Percentiles rank a stretch among this genome's conserved stretches.
phyloP scores from a whole-genome alignment of 2,888 invertebrate species.

The Netelia melanura region DNA sequence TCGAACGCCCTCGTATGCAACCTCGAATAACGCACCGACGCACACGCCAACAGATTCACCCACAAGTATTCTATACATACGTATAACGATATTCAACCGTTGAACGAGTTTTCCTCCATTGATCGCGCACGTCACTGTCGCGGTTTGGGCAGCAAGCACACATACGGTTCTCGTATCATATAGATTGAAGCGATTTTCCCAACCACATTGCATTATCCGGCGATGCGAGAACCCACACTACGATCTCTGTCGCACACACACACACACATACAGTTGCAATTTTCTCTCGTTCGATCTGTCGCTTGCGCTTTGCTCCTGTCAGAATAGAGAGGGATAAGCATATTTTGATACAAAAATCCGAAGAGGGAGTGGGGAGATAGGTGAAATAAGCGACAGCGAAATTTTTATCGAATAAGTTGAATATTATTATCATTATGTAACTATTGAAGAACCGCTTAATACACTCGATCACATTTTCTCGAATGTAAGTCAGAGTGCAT shows the following conservation, averaged over 20 bases:
- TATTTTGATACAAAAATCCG: background rate
- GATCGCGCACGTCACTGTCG: constrained; percentile 39
- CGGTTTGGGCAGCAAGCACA: background rate
- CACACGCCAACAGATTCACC: background rate
- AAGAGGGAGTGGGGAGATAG: background rate
- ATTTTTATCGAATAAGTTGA: constrained; percentile 12
- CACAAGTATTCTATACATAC: constrained; percentile 1
- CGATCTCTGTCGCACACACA: background rate
- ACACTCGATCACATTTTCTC: constrained; percentile 57
- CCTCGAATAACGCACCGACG: constrained; percentile 37
- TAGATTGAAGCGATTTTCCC: constrained; percentile 35
- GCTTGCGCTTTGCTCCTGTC: background rate
- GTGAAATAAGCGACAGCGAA: background rate
- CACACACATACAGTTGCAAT: background rate
- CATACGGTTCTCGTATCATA: background rate
- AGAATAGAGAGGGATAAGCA: background rate
- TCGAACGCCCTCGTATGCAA: constrained; percentile 28
- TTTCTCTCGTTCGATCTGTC: background rate
- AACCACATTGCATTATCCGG: constrained; percentile 26
- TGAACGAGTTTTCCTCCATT: constrained; percentile 29
- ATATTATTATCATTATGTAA: constrained; percentile 1
- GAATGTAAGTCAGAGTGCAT: constrained; percentile 70
- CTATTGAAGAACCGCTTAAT: background rate
- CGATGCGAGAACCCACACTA: background rate
- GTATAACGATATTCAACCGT: constrained; percentile 38